A percentile compares a stretch with the other conserved stretches of the same genome.
Evolutionary conservation across 2,113 vertebrate genomes (phyloP).

Genomic region (Progne subis): DNA sequence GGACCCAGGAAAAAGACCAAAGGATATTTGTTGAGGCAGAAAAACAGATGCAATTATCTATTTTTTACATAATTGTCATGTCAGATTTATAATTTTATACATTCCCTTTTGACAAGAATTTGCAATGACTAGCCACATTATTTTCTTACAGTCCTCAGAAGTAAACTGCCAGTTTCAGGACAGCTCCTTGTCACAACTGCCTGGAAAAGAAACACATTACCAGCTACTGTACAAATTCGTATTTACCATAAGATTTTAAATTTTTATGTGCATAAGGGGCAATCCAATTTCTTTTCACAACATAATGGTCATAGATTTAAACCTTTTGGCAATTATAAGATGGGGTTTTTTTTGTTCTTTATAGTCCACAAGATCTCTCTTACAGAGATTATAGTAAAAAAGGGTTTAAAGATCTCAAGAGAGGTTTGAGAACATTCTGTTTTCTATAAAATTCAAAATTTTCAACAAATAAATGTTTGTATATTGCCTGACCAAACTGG

Average conservation of each 20-base stretch:
- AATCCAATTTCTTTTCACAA: slow-evolving; percentile 48
- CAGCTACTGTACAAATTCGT: slow-evolving; percentile 6
- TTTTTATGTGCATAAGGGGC: background rate
- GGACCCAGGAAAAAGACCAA: background rate
- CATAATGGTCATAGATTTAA: background rate
- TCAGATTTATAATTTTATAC: slow-evolving; percentile 53
- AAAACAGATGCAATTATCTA: slow-evolving; percentile 41
- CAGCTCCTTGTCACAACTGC: slow-evolving; percentile 26
- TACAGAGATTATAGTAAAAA: slow-evolving; percentile 52
- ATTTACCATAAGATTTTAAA: slow-evolving; percentile 25
- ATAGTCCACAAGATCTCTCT: background rate
- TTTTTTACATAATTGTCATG: slow-evolving; percentile 45
- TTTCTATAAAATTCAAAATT: slow-evolving; percentile 71
- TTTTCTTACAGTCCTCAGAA: slow-evolving; percentile 57
- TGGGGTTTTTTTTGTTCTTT: background rate
- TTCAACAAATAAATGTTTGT: slow-evolving; percentile 60
- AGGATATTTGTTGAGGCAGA: slow-evolving; percentile 28
- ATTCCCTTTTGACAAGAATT: slow-evolving; percentile 46
- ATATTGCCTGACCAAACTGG: slow-evolving; percentile 71
- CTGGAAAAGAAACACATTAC: slow-evolving; percentile 43
- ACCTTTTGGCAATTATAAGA: background rate
- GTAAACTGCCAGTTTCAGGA: slow-evolving; percentile 14
- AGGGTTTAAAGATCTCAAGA: slow-evolving; percentile 9
- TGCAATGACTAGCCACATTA: slow-evolving; percentile 13
- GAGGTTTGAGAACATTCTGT: background rate